phyloP scores from a whole-genome alignment of 2,888 invertebrate genomes.

The Cephus sareptanus region DNA sequence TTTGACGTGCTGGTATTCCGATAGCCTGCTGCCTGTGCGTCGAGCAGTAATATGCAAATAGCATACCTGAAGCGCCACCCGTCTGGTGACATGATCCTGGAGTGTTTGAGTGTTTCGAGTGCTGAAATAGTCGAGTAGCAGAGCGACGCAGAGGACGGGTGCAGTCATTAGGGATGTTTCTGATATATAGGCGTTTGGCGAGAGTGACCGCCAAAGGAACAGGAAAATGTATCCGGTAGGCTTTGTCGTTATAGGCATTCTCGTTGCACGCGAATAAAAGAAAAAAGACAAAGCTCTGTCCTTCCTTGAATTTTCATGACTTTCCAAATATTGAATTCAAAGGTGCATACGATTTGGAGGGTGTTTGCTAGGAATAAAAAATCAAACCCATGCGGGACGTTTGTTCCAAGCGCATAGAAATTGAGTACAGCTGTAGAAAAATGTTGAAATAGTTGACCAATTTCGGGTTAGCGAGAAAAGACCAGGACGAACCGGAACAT shows the following conservation, averaged over 20 bases:
- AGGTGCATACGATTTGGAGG: too few species aligned
- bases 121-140: slow-evolving; percentile 11
- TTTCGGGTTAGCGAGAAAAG: background rate
- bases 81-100: slow-evolving; percentile 38
- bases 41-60: slow-evolving; percentile 58
- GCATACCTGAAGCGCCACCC: slow-evolving; percentile 46
- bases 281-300: too few species aligned
- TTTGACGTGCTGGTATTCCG: slow-evolving; percentile 42
- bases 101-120: slow-evolving; percentile 26
- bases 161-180: background rate
- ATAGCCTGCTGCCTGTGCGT: slow-evolving; percentile 53
- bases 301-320: too few species aligned
- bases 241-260: too few species aligned
- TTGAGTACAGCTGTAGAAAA: slow-evolving; percentile 9
- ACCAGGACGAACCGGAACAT: background rate
- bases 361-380: too few species aligned
- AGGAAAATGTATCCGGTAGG: too few species aligned
- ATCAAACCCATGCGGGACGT: background rate
- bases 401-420: background rate
- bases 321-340: too few species aligned
- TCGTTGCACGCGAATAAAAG: too few species aligned
- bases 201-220: too few species aligned
- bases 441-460: slow-evolving; percentile 20
- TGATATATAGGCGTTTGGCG: background rate
- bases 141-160: slow-evolving; percentile 18